Conservation (phyloP, 2,113 vertebrate species). For the Pterocles orientalis region DNA sequence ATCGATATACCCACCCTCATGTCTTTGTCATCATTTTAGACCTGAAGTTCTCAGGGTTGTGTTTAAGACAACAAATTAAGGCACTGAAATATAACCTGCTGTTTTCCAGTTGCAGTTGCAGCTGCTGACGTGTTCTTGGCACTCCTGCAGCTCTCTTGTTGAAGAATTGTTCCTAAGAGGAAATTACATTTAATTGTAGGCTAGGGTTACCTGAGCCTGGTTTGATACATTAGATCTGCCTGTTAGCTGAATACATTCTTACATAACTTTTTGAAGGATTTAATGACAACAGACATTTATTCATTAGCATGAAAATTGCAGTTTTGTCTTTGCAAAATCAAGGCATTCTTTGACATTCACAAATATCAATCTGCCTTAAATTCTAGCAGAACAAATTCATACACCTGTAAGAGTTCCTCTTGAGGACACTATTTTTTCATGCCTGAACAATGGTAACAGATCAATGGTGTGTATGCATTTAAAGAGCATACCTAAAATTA, state of each 20-base stretch:
- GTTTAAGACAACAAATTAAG: conserved; percentile 62
- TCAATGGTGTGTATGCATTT: neutral
- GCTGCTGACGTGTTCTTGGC: conserved; percentile 36
- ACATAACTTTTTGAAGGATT: conserved; percentile 24
- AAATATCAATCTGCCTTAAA: neutral
- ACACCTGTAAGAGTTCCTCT: neutral
- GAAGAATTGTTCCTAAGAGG: conserved; percentile 54
- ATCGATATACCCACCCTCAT: neutral
- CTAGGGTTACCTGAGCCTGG: conserved; percentile 34
- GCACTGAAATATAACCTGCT: conserved; percentile 42
- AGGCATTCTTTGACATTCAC: conserved; percentile 8
- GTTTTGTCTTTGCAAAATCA: conserved; percentile 37
- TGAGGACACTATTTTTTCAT: neutral
- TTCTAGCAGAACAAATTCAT: neutral
- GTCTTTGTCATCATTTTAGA: conserved; percentile 11
- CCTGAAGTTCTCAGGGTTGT: neutral
- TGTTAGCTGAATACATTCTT: conserved; percentile 24
- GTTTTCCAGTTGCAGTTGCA: conserved; percentile 33
- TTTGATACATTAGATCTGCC: conserved; percentile 38
- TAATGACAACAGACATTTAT: conserved; percentile 18
- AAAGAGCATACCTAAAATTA: neutral
- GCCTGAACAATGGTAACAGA: neutral
- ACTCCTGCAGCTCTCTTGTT: conserved; percentile 5
- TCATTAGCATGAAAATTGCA: conserved; percentile 55
- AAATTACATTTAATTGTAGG: conserved; percentile 66